These are phyloP conservation scores for Mamestra brassicae DNA, from an alignment of 2,888 invertebrate species.

Conservation along the genomic window DNA sequence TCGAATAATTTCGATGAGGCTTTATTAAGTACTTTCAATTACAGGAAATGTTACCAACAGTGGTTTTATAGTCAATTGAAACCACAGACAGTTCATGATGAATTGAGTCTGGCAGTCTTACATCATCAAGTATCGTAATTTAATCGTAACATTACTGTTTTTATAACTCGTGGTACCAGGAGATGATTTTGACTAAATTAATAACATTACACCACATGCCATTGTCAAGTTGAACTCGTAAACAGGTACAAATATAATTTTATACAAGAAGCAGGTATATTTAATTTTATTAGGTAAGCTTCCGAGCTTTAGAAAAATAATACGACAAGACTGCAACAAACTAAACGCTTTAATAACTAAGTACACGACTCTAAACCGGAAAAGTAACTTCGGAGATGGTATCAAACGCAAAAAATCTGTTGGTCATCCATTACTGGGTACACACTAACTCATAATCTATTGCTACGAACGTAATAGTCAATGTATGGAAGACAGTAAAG, in stretches of 20 bases:
- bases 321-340: constrained; percentile 38
- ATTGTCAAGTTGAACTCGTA: background rate
- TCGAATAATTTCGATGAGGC: constrained; percentile 48
- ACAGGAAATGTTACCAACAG: constrained; percentile 51
- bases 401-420: constrained; percentile 59
- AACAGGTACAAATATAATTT: background rate
- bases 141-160: background rate
- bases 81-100: constrained; percentile 20
- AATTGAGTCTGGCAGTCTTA: background rate
- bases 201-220: background rate
- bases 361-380: constrained; percentile 71
- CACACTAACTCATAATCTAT: constrained; percentile 1
- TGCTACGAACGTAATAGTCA: constrained; percentile 40
- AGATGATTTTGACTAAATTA: background rate
- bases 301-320: constrained; percentile 10
- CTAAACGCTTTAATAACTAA: constrained; percentile 48
- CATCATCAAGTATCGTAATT: constrained; percentile 15
- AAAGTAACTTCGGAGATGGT: constrained; percentile 63
- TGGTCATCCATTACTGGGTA: constrained; percentile 45
- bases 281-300: constrained; percentile 13
- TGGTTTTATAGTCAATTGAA: constrained; percentile 18
- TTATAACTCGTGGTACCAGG: no score
- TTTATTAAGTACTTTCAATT: constrained; percentile 41
- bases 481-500: constrained; percentile 63
- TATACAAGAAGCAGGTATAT: background rate